Conservation (phyloP, 1,140 invertebrate genomes). For the Venturia canescens region DNA sequence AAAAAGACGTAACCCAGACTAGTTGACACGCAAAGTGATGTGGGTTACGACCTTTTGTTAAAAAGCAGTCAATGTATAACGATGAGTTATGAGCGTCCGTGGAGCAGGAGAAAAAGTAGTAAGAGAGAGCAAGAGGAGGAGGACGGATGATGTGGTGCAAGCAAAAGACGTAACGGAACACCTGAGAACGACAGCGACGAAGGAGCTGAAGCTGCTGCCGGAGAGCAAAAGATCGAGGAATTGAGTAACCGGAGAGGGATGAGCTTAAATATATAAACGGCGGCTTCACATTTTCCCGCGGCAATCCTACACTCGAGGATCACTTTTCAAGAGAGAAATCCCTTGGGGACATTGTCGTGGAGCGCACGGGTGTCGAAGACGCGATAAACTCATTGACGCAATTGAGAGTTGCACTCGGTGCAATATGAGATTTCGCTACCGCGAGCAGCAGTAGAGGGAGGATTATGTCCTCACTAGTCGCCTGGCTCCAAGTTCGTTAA, state of each 20-base stretch:
- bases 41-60: conserved; percentile 20
- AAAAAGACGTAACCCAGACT: conserved; percentile 5
- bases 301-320: conserved; percentile 6
- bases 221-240: conserved; percentile 10
- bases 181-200: not conserved
- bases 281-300: conserved; percentile 6
- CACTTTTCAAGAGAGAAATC: conserved; percentile 6
- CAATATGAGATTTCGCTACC: not conserved
- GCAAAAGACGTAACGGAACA: conserved; percentile 39
- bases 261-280: not conserved
- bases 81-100: too few species aligned
- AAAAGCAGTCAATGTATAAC: not conserved
- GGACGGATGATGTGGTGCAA: conserved; percentile 41
- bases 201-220: not conserved
- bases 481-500: not conserved
- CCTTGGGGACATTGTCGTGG: not conserved
- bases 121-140: conserved; percentile 46
- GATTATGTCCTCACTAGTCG: not conserved
- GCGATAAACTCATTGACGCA: not conserved
- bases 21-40: conserved; percentile 2
- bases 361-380: not conserved
- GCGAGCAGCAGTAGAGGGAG: not conserved
- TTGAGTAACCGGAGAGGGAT: conserved; percentile 32
- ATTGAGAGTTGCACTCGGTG: not conserved
- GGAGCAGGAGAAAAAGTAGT: not conserved